These are phyloP conservation scores for Zaprionus kolodkinae DNA, from an alignment of 1,140 invertebrate genomes.

Conservation along the genomic window DNA sequence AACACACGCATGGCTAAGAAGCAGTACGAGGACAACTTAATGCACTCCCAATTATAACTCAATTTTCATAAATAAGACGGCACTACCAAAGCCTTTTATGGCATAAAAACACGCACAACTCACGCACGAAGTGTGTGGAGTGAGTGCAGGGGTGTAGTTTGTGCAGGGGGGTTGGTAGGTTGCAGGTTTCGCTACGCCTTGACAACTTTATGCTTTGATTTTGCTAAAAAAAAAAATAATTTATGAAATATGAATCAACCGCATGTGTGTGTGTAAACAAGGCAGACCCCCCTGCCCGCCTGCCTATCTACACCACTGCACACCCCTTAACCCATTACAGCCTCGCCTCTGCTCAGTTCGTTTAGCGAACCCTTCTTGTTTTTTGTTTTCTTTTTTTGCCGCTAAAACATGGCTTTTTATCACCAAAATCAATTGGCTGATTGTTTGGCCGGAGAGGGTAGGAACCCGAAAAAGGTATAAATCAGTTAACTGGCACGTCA, in stretches of 20 bases:
- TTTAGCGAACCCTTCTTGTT: slow-evolving; percentile 49
- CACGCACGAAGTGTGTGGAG: slow-evolving; percentile 23
- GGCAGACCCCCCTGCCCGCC: background rate
- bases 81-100: slow-evolving; percentile 32
- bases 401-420: slow-evolving; percentile 79
- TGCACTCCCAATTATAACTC: slow-evolving; percentile 83
- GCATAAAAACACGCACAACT: slow-evolving; percentile 58
- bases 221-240: slow-evolving; percentile 39
- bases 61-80: slow-evolving; percentile 79
- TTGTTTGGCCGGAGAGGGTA: slow-evolving; percentile 56
- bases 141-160: slow-evolving; percentile 26
- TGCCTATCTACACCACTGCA: slow-evolving; percentile 16
- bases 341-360: slow-evolving; percentile 34
- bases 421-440: slow-evolving; percentile 81
- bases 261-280: slow-evolving; percentile 78
- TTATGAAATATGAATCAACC: slow-evolving; percentile 82
- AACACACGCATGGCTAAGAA: background rate
- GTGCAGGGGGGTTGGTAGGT: background rate
- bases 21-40: slow-evolving; percentile 64
- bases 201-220: slow-evolving; percentile 81
- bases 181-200: slow-evolving; percentile 67
- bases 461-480: slow-evolving; percentile 50
- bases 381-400: slow-evolving; percentile 43
- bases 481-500: slow-evolving; percentile 58
- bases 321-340: slow-evolving; percentile 13